Conservation (phyloP, 2,113 vertebrate species). For the Oostethus manadensis region DNA sequence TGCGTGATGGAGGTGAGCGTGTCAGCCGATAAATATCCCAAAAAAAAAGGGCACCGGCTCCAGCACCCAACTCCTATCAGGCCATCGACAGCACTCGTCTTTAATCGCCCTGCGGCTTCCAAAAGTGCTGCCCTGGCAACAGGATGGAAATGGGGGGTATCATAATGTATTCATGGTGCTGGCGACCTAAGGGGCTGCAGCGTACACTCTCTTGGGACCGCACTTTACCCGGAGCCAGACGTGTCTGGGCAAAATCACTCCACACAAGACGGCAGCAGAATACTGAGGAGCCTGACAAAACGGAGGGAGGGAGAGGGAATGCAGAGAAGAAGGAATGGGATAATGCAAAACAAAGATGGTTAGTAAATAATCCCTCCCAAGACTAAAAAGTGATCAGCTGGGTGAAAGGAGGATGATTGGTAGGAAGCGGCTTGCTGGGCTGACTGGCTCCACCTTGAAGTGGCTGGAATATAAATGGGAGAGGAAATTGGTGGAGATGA, state of each 20-base stretch:
- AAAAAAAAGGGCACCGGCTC: slow-evolving; percentile 78
- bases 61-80: slow-evolving; percentile 96
- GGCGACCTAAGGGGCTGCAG: slow-evolving; percentile 98
- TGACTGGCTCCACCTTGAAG: slow-evolving; percentile 68
- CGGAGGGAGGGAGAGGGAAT: slow-evolving; percentile 48
- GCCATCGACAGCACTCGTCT: slow-evolving; percentile 96
- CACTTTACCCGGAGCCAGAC: slow-evolving; percentile 99
- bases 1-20: slow-evolving; percentile 50
- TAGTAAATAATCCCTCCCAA: no score
- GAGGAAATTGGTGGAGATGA: slow-evolving; percentile 70
- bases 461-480: slow-evolving; percentile 69
- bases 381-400: no score
- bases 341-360: slow-evolving; percentile 40
- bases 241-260: slow-evolving; percentile 99
- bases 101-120: slow-evolving; percentile 95
- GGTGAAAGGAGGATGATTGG: slow-evolving; percentile 46
- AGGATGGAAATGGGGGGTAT: slow-evolving; percentile 98
- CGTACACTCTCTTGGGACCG: slow-evolving; percentile 92
- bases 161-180: slow-evolving; percentile 99
- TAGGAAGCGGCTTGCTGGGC: slow-evolving; percentile 51
- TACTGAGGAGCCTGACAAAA: slow-evolving; percentile 91
- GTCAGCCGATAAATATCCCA: no score
- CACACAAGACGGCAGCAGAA: slow-evolving; percentile 97
- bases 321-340: slow-evolving; percentile 31
- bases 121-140: slow-evolving; percentile 99